Evolutionary conservation across 2,113 vertebrate genomes (phyloP), one percentile per base, ranked within the genome.

Genomic region (Chroicocephalus ridibundus): DNA sequence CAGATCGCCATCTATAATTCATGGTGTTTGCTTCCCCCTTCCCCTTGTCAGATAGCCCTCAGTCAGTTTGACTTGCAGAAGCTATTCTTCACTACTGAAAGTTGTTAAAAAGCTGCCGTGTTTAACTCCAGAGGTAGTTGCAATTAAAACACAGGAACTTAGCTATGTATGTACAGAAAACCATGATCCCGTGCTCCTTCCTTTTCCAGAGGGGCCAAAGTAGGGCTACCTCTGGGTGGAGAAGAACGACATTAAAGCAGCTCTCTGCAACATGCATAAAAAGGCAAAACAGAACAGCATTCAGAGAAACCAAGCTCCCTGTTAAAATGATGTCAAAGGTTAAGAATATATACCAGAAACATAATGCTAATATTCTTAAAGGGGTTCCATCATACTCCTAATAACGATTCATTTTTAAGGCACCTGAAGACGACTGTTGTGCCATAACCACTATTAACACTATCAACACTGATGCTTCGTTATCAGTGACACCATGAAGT

Each of bases 1-100:
- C 51, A 92, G 89, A 94, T 62, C 90, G 78, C 66, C 78, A 95
- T 95, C 58, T 96, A 93, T 95, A 96, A 95, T 97, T 95, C 93
- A 96, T 82, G 62, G 89, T 82, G 86, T 93, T 97, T 95, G 22
- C 58, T 85, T 95, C 91, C 86, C 79, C 66, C 62, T 94, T 95
- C 84, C 93, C 58, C 62, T 86, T 94, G 86, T 93, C 93, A 94
- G 87, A 94, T 94, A 97, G 93, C 78, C 95, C 81, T 96, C 96
- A 93, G 91, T 95, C 95, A 94, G 91, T 94, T 54, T 93, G 94
- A 87, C 86, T 94, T 89, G 66, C 70, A 84, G 83, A 83, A 94
- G 61, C 54, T 93, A 92, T 94, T 71, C 69, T 86, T 95, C 84
- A 82, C 4, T 6, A 69, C 62, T 70, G 89, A 85, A 94, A 84